Evolutionary conservation across 2,888 invertebrate genomes (phyloP).

Genomic region (Drosophila limbata): DNA sequence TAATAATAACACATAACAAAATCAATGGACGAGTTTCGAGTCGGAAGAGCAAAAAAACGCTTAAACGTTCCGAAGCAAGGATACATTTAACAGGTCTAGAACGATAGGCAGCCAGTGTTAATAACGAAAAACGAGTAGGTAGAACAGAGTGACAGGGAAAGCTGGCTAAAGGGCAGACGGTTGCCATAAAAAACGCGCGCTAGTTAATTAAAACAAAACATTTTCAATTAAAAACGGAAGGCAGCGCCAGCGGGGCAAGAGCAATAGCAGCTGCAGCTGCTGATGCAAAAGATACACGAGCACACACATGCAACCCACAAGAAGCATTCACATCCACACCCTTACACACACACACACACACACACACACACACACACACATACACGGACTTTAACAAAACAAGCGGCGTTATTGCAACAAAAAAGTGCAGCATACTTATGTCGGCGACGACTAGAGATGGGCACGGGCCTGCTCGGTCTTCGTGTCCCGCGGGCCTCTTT

Average conservation of each 20-base stretch:
- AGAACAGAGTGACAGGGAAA: background rate
- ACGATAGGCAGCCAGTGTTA: background rate
- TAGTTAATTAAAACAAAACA: constrained; percentile 84
- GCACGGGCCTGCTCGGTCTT: no score
- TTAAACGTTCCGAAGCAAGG: constrained; percentile 8
- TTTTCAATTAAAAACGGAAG: constrained; percentile 75
- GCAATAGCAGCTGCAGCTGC: constrained; percentile 27
- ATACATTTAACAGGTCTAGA: constrained; percentile 19
- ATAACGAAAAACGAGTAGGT: background rate
- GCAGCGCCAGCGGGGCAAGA: constrained; percentile 19
- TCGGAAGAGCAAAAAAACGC: constrained; percentile 19
- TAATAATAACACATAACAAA: constrained; percentile 65
- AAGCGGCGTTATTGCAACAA: constrained; percentile 45
- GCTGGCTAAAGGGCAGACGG: constrained; percentile 20
- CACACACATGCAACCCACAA: constrained; percentile 26
- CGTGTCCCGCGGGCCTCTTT: no score
- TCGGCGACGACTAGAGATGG: constrained; percentile 54
- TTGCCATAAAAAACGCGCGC: constrained; percentile 60
- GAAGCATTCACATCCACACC: constrained; percentile 2
- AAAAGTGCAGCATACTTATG: constrained; percentile 66
- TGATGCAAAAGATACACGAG: constrained; percentile 29
- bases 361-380: constrained; percentile 10
- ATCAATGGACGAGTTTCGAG: constrained; percentile 48
- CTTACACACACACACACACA: constrained; percentile 11
- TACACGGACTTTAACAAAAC: constrained; percentile 41